A percentile compares a stretch with the other conserved stretches of the same genome.
Evolutionary conservation across 2,888 invertebrate genomes (phyloP).

Genomic region (Eupithecia dodoneata): DNA sequence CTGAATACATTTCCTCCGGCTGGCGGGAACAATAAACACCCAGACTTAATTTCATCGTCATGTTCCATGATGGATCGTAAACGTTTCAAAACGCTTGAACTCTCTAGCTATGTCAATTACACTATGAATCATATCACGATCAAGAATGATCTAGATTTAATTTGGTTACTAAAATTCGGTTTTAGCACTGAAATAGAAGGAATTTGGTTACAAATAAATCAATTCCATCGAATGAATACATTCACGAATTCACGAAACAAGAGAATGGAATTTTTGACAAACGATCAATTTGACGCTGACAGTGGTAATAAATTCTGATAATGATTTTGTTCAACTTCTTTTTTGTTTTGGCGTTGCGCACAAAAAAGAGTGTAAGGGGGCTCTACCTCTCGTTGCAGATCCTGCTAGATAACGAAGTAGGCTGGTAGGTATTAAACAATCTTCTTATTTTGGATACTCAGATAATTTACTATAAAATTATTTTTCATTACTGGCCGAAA

Average conservation of each 20-base stretch:
- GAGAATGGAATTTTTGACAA: slow-evolving; percentile 12
- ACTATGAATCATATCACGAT: slow-evolving; percentile 23
- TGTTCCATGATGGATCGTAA: slow-evolving; percentile 84
- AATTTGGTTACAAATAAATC: background rate
- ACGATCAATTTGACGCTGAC: background rate
- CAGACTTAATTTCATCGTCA: slow-evolving; percentile 90
- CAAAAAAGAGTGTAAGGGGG: background rate
- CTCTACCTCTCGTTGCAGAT: no score
- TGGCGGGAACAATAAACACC: slow-evolving; percentile 91
- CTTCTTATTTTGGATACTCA: no score
- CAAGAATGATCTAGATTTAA: background rate
- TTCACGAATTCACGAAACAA: background rate
- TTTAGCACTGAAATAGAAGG: background rate
- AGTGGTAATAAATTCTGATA: no score
- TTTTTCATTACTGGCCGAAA: no score
- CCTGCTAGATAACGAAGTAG: no score
- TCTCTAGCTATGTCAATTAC: slow-evolving; percentile 13
- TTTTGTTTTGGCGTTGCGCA: background rate
- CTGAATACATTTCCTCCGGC: slow-evolving; percentile 85
- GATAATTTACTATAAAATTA: no score
- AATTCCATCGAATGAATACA: background rate
- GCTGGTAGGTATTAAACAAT: no score
- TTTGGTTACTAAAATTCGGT: background rate
- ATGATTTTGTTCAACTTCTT: no score
- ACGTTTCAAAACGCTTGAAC: slow-evolving; percentile 43